Conservation (phyloP, 2,888 invertebrate genomes). For the Cenopis cana region DNA sequence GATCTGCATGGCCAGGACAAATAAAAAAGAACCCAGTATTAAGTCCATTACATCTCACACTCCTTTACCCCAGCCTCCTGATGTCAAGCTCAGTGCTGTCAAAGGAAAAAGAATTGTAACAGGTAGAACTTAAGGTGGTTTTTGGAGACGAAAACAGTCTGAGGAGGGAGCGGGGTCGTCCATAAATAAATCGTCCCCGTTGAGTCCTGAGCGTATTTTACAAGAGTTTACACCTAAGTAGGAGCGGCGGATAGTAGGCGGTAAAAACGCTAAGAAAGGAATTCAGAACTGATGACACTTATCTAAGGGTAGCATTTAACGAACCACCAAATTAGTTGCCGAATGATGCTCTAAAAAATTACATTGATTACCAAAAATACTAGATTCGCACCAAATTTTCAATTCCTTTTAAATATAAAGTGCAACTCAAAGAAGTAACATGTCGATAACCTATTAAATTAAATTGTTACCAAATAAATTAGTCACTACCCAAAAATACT, state of each 20-base stretch:
- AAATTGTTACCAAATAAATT: no score
- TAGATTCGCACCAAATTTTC: no score
- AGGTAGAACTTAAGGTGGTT: neutral
- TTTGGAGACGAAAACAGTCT: neutral
- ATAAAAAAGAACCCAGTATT: constrained; percentile 5
- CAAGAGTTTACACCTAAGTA: constrained; percentile 42
- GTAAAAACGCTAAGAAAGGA: constrained; percentile 1
- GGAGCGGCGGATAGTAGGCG: constrained; percentile 19
- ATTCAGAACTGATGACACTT: neutral
- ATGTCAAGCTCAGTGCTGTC: neutral
- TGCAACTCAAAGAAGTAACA: no score
- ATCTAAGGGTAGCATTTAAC: neutral
- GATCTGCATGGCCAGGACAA: neutral
- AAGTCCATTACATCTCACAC: constrained; percentile 1
- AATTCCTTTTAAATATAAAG: no score
- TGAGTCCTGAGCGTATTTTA: constrained; percentile 45
- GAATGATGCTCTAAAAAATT: no score
- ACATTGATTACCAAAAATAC: no score
- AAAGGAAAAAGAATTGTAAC: neutral
- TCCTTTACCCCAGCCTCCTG: neutral
- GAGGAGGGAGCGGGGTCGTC: constrained; percentile 28
- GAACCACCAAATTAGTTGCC: no score
- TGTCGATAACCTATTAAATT: no score
- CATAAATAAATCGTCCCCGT: constrained; percentile 44
- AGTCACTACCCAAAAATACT: no score